Evolutionary conservation across 2,888 invertebrate genomes (phyloP).

Genomic region (Microplitis deprimator): DNA sequence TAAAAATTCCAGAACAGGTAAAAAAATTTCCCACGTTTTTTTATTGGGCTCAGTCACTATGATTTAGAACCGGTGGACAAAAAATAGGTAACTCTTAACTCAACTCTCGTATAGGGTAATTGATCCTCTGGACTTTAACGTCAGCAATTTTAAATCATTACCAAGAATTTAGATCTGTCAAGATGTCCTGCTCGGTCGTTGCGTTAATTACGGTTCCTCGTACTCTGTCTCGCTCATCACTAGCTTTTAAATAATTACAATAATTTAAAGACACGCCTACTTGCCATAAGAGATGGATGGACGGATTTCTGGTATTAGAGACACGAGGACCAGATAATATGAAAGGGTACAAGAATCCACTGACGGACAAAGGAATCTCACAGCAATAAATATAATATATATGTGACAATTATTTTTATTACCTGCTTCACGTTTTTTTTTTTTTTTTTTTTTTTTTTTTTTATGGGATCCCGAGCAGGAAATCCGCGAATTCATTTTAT

Average conservation of each 20-base stretch:
- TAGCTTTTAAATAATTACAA: slow-evolving; percentile 69
- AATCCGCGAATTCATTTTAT: no score
- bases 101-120: slow-evolving; percentile 36
- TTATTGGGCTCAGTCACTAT: not conserved
- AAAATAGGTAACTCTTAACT: slow-evolving; percentile 9
- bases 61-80: not conserved
- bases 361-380: not conserved
- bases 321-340: not conserved
- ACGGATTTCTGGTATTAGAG: slow-evolving; percentile 8
- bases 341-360: slow-evolving; percentile 5
- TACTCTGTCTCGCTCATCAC: slow-evolving; percentile 46
- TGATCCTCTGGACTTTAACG: slow-evolving; percentile 20
- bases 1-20: not conserved
- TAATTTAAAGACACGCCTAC: slow-evolving; percentile 68
- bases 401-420: slow-evolving; percentile 7
- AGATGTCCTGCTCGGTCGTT: slow-evolving; percentile 65
- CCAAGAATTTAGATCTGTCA: slow-evolving; percentile 69
- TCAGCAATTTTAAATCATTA: slow-evolving; percentile 68
- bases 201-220: slow-evolving; percentile 69
- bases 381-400: not conserved
- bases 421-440: not conserved
- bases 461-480: no score
- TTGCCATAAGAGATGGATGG: slow-evolving; percentile 55
- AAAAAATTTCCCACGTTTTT: slow-evolving; percentile 14
- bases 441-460: slow-evolving; percentile 7